Conservation (phyloP, 2,797 vertebrate species). For the Cygnus olor region DNA sequence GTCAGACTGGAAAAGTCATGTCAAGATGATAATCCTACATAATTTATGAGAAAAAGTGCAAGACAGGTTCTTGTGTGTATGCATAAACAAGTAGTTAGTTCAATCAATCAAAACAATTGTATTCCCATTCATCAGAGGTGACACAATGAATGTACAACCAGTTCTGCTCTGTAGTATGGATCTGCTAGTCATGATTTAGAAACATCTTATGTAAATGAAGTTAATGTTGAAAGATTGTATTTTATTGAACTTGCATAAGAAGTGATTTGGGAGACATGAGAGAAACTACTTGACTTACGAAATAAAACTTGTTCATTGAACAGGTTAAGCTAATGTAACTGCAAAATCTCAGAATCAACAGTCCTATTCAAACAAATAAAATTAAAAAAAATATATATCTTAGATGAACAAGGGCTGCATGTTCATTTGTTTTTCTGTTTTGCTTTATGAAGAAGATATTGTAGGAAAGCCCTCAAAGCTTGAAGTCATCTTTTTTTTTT, state of each 20-base stretch:
- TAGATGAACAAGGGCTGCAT: background rate
- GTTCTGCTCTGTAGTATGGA: background rate
- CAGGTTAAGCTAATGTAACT: background rate
- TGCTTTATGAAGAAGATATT: background rate
- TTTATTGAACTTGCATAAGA: background rate
- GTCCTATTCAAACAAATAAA: background rate
- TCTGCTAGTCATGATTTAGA: background rate
- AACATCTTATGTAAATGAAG: background rate
- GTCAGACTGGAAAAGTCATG: background rate
- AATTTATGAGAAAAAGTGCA: constrained; percentile 28
- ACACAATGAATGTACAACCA: background rate
- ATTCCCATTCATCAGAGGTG: constrained; percentile 21
- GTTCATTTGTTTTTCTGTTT: background rate
- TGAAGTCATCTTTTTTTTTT: background rate
- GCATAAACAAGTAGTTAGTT: constrained; percentile 16
- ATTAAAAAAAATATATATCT: background rate
- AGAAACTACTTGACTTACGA: background rate
- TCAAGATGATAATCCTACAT: constrained; percentile 16
- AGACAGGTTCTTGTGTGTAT: background rate
- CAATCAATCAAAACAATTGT: constrained; percentile 31
- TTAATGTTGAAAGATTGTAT: background rate
- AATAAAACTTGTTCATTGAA: background rate
- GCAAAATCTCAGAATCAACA: background rate
- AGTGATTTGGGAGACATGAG: background rate
- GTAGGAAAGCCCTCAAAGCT: background rate